Evolutionary conservation across 2,888 invertebrate genomes (phyloP).

Genomic region (Panorpa germanica): DNA sequence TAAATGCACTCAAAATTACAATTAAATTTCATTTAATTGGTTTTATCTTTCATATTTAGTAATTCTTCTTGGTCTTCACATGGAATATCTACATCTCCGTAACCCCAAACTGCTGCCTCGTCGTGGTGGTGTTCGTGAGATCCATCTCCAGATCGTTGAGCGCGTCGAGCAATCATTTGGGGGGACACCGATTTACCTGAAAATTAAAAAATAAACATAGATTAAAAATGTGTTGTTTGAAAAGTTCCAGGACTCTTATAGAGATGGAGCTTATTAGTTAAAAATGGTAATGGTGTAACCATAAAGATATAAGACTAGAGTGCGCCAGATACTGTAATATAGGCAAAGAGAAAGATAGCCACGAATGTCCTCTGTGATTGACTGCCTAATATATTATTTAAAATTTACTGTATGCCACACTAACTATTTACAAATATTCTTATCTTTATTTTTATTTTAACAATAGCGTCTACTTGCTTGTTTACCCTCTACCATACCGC

Average conservation of each 20-base stretch:
- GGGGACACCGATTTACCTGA: constrained; percentile 34
- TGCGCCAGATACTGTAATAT: too few species aligned
- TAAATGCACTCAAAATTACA: constrained; percentile 4
- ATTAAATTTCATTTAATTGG: constrained; percentile 2
- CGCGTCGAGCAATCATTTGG: constrained; percentile 34
- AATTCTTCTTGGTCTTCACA: constrained; percentile 33
- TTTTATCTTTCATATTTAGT: constrained; percentile 28
- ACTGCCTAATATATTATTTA: too few species aligned
- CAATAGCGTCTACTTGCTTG: too few species aligned
- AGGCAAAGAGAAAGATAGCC: too few species aligned
- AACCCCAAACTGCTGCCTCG: constrained; percentile 35
- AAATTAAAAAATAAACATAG: constrained; percentile 8
- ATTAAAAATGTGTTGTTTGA: neutral
- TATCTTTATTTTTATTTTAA: too few species aligned
- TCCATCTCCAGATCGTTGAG: constrained; percentile 38
- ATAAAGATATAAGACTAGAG: too few species aligned
- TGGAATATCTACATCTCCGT: constrained; percentile 36
- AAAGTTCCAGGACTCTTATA: neutral
- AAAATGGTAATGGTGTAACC: neutral
- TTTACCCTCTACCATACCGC: too few species aligned
- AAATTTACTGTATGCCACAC: too few species aligned
- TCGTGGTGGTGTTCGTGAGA: constrained; percentile 24
- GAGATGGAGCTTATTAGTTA: neutral
- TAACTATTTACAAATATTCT: too few species aligned
- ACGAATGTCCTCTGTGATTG: too few species aligned